Percentiles rank a stretch among this genome's conserved stretches.
Conservation (phyloP, 2,797 vertebrate genomes). For the Hippoglossus hippoglossus region DNA sequence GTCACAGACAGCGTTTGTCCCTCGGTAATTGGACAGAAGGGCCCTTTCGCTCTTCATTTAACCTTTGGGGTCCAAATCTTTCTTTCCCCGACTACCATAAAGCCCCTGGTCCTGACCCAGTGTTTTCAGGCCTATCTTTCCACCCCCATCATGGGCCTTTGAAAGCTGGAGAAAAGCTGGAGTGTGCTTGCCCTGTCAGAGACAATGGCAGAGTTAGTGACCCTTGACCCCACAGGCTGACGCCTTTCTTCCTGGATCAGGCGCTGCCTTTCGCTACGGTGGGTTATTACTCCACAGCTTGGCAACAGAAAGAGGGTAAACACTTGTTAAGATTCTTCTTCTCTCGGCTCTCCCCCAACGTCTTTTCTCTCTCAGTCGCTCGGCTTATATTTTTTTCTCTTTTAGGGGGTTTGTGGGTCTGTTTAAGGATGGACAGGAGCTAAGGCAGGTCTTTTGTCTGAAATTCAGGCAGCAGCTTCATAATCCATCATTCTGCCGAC, state of each 20-base stretch:
- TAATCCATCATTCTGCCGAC: conserved; percentile 78
- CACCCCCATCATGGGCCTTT: conserved; percentile 85
- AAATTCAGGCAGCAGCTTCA: conserved; percentile 71
- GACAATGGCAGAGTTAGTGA: conserved; percentile 89
- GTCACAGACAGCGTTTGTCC: conserved; percentile 87
- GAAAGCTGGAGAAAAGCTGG: conserved; percentile 88
- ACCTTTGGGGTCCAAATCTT: conserved; percentile 84
- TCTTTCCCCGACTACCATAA: conserved; percentile 79
- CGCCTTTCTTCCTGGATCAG: conserved; percentile 85
- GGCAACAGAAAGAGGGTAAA: conserved; percentile 84
- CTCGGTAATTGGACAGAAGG: conserved; percentile 90
- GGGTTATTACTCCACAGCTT: conserved; percentile 82
- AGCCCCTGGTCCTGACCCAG: conserved; percentile 85
- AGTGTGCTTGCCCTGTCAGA: conserved; percentile 86
- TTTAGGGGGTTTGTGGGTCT: conserved; percentile 54
- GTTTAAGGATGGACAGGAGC: conserved; percentile 72
- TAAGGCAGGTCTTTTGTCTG: conserved; percentile 69
- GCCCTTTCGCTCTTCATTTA: conserved; percentile 88
- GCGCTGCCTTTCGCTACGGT: conserved; percentile 81
- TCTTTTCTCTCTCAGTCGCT: conserved; percentile 61
- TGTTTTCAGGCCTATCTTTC: conserved; percentile 86
- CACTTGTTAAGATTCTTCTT: conserved; percentile 83
- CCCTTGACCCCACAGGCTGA: conserved; percentile 84
- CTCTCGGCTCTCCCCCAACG: conserved; percentile 61
- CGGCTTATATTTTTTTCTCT: conserved; percentile 57